These are phyloP conservation scores for Cylas formicarius DNA, from an alignment of 1,140 invertebrate species.

Conservation along the genomic window DNA sequence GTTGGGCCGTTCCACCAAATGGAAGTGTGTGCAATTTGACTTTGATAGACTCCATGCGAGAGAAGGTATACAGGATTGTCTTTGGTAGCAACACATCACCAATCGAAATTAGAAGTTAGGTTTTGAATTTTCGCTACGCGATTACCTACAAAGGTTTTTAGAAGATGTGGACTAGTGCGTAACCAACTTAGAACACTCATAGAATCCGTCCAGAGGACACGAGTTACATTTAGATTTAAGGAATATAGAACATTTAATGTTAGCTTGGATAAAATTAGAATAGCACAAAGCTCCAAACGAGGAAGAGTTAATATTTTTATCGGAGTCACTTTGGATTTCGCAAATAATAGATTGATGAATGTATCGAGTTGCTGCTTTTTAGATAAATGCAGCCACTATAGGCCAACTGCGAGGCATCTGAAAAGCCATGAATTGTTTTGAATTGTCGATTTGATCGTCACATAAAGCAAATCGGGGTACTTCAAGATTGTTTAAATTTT, in stretches of 20 bases:
- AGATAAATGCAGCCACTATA: slow-evolving; percentile 19
- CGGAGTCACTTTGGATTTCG: slow-evolving; percentile 28
- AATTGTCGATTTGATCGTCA: slow-evolving; percentile 1
- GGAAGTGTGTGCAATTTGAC: too few relatives aligned
- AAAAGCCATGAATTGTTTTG: slow-evolving; percentile 30
- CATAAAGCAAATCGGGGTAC: slow-evolving; percentile 1
- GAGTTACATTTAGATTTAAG: slow-evolving; percentile 24
- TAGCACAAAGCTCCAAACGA: slow-evolving; percentile 18
- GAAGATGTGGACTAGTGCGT: not conserved
- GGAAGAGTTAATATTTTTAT: slow-evolving; percentile 29
- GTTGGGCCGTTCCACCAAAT: too few relatives aligned
- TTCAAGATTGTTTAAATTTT: not conserved
- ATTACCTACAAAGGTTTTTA: slow-evolving; percentile 26
- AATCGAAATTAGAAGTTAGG: too few relatives aligned
- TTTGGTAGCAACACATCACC: too few relatives aligned
- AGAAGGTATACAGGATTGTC: slow-evolving; percentile 13
- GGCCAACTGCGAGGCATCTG: slow-evolving; percentile 12
- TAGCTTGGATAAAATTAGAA: slow-evolving; percentile 11
- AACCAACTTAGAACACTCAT: slow-evolving; percentile 16
- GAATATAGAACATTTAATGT: not conserved
- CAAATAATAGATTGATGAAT: slow-evolving; percentile 14
- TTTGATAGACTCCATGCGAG: too few relatives aligned
- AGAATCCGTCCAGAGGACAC: slow-evolving; percentile 19
- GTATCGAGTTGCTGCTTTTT: slow-evolving; percentile 1
- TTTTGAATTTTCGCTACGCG: slow-evolving; percentile 23